phyloP scores from a whole-genome alignment of 1,140 invertebrate species.

The Pristionchus pacificus region DNA sequence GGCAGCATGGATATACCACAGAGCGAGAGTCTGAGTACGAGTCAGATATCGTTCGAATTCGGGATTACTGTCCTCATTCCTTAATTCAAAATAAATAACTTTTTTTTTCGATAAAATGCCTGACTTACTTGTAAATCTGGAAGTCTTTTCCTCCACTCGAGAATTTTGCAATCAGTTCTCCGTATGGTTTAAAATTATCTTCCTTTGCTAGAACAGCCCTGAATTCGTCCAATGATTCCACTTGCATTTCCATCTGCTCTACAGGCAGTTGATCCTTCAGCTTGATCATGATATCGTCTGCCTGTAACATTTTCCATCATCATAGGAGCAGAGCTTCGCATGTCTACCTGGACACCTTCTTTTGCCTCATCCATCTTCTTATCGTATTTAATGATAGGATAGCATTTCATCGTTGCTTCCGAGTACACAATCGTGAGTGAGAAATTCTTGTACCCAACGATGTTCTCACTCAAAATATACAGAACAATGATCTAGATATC shows the following conservation, averaged over 20 bases:
- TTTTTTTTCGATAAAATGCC: too few species aligned
- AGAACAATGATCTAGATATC: constrained; percentile 22
- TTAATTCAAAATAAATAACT: too few species aligned
- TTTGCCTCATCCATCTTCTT: constrained; percentile 60
- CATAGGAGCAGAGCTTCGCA: too few species aligned
- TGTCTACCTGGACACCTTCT: constrained; percentile 7
- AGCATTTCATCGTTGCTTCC: constrained; percentile 74
- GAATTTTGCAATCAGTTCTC: constrained; percentile 67
- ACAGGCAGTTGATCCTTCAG: constrained; percentile 64
- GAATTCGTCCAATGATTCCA: constrained; percentile 71
- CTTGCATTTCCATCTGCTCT: constrained; percentile 60
- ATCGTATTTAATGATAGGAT: constrained; percentile 67
- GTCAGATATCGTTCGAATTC: constrained; percentile 76
- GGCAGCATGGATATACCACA: constrained; percentile 89
- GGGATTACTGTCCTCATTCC: constrained; percentile 56
- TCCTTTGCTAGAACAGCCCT: constrained; percentile 68
- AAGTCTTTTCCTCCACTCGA: constrained; percentile 63
- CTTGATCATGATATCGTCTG: constrained; percentile 76
- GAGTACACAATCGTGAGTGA: constrained; percentile 76
- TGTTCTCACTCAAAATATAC: constrained; percentile 70
- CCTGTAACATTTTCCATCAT: constrained; percentile 63
- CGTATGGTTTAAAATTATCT: constrained; percentile 69
- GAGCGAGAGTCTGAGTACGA: constrained; percentile 80
- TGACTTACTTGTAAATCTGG: constrained; percentile 75
- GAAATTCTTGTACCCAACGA: constrained; percentile 85